Evolutionary conservation across 2,888 invertebrate species (phyloP).

Genomic region (Lamproptera curius): DNA sequence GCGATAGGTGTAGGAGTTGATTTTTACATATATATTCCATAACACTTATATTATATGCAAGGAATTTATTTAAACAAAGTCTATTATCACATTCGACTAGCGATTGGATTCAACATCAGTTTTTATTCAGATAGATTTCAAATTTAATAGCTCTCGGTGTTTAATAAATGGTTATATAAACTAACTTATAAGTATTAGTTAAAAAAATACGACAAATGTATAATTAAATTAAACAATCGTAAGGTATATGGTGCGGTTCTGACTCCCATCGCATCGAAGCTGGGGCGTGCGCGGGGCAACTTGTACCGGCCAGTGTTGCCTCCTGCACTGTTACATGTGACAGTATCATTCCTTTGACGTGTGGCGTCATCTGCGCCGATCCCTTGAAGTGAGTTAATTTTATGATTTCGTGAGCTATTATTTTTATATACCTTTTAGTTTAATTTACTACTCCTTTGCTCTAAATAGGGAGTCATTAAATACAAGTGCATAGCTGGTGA

Average conservation of each 20-base stretch:
- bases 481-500: no score
- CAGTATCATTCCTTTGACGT: constrained; percentile 37
- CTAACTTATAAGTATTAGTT: not conserved
- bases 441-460: no score
- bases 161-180: not conserved
- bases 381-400: constrained; percentile 58
- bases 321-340: constrained; percentile 55
- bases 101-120: not conserved
- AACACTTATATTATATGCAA: no score
- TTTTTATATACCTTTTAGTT: no score
- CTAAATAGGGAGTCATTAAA: no score
- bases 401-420: no score
- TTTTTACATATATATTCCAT: no score
- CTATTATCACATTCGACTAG: not conserved
- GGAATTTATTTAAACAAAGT: no score
- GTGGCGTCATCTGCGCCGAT: constrained; percentile 52
- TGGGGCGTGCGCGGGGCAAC: constrained; percentile 60
- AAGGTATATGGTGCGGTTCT: constrained; percentile 67
- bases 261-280: constrained; percentile 62
- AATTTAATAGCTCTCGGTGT: not conserved
- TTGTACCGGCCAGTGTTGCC: constrained; percentile 56
- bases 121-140: not conserved
- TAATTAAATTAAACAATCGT: not conserved
- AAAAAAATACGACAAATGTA: not conserved
- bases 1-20: no score